These are phyloP conservation scores for Melieria picta DNA, from an alignment of 2,888 invertebrate genomes.

Conservation along the genomic window DNA sequence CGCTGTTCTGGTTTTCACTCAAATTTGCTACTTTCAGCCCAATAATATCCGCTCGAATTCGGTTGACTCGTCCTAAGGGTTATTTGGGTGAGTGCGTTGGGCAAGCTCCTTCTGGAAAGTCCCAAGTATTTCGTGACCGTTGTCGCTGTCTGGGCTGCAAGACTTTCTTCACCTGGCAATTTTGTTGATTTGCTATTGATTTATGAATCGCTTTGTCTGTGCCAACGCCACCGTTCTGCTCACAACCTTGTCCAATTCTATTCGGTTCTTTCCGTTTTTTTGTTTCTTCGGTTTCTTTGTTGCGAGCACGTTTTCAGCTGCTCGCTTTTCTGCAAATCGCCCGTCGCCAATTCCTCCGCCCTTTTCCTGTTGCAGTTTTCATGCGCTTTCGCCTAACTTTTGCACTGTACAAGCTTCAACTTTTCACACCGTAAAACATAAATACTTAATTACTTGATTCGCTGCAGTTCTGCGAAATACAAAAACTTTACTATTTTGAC, in stretches of 20 bases:
- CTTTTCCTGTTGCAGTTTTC: too few species aligned
- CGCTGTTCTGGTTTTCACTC: too few species aligned
- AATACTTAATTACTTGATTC: neutral
- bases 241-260: conserved; percentile 8
- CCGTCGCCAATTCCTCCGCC: neutral
- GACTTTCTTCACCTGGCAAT: neutral
- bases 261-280: neutral
- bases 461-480: neutral
- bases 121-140: too few species aligned
- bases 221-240: neutral
- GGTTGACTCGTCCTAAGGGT: neutral
- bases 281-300: conserved; percentile 25
- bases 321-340: neutral
- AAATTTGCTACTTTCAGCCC: neutral
- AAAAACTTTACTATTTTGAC: conserved; percentile 31
- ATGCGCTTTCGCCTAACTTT: too few species aligned
- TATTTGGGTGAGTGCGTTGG: too few species aligned
- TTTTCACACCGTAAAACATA: too few species aligned
- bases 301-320: conserved; percentile 24
- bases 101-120: too few species aligned
- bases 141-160: neutral
- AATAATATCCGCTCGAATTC: neutral
- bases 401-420: too few species aligned
- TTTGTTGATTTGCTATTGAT: conserved; percentile 25
- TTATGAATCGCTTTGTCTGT: conserved; percentile 11